A percentile compares a stretch with the other conserved stretches of the same genome.
These are phyloP conservation scores for Mizuhopecten yessoensis DNA, from an alignment of 1,140 invertebrate genomes.

Conservation along the genomic window DNA sequence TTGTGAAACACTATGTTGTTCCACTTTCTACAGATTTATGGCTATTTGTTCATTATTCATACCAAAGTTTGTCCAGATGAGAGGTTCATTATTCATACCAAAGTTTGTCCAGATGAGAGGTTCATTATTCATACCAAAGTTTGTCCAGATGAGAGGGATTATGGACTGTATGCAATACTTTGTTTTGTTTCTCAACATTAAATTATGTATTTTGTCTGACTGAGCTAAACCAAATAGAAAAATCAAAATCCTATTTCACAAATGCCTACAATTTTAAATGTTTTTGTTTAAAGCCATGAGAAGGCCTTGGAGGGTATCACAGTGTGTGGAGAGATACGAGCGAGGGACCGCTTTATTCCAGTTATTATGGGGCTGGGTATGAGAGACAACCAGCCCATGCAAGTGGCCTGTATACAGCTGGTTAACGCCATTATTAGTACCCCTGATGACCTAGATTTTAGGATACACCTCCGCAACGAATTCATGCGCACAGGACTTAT, in stretches of 20 bases:
- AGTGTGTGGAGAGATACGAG: constrained; percentile 92
- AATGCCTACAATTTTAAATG: constrained; percentile 7
- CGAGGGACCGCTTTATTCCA: constrained; percentile 91
- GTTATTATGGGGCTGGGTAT: constrained; percentile 93
- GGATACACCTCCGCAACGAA: constrained; percentile 96
- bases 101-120: too few relatives aligned
- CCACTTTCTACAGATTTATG: too few relatives aligned
- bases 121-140: too few relatives aligned
- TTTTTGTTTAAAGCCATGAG: constrained; percentile 86
- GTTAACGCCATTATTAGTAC: constrained; percentile 96
- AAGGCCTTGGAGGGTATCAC: constrained; percentile 96
- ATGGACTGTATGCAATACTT: too few relatives aligned
- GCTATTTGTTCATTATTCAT: too few relatives aligned
- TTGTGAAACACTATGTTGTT: too few relatives aligned
- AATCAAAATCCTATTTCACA: background rate
- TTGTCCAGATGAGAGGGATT: too few relatives aligned
- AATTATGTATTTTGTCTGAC: too few relatives aligned
- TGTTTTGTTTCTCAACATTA: too few relatives aligned
- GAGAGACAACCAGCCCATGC: constrained; percentile 89
- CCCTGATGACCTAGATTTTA: constrained; percentile 96
- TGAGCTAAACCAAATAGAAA: too few relatives aligned
- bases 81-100: too few relatives aligned
- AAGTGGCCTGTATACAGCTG: constrained; percentile 93
- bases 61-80: too few relatives aligned
- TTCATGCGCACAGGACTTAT: constrained; percentile 95